Evolutionary conservation across 2,113 vertebrate genomes (phyloP).

Genomic region (Hydropotes inermis): DNA sequence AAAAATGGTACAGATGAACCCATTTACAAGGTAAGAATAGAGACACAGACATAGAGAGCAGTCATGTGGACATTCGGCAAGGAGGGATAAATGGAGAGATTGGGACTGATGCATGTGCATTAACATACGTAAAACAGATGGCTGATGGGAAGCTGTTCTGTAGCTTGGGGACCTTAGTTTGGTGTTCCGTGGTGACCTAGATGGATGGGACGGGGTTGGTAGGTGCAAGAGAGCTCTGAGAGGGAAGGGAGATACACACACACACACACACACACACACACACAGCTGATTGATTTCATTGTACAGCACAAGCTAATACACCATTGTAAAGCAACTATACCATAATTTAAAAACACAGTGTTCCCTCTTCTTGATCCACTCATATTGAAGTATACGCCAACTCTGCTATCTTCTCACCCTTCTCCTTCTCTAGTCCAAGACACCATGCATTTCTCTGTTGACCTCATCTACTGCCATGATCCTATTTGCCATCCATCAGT

Average conservation of each 20-base stretch:
- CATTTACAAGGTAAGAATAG: neutral
- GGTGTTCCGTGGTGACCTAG: neutral
- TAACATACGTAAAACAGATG: neutral
- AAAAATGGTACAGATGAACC: neutral
- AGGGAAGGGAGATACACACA: neutral
- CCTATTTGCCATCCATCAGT: neutral
- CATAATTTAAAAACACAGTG: neutral
- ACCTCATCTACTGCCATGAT: neutral
- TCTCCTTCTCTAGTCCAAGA: neutral
- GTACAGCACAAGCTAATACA: neutral
- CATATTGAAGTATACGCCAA: neutral
- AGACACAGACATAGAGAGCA: neutral
- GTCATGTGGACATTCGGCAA: fast-evolving
- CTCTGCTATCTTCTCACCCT: neutral
- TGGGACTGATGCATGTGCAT: neutral
- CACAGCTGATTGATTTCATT: neutral
- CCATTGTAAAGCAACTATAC: neutral
- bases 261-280: neutral
- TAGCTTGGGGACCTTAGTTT: neutral
- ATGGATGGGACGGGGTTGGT: neutral
- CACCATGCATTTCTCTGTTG: neutral
- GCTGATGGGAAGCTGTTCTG: neutral
- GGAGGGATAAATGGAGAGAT: neutral
- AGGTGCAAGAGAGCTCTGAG: neutral
- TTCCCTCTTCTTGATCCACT: neutral